phyloP scores from a whole-genome alignment of 2,797 vertebrate genomes.

The Harpagifer antarcticus region DNA sequence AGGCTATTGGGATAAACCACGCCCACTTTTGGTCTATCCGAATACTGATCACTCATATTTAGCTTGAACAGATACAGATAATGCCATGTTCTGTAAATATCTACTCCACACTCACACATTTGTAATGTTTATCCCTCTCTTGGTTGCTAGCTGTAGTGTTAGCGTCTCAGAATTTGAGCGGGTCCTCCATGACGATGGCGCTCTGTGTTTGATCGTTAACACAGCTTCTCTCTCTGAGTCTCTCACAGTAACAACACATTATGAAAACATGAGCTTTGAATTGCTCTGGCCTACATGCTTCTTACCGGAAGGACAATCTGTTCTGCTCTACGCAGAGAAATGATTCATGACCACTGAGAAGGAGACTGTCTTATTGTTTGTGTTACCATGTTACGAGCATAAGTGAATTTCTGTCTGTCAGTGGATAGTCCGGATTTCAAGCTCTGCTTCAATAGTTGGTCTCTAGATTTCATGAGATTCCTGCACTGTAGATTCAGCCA shows the following conservation, averaged over 20 bases:
- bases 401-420: too few species aligned
- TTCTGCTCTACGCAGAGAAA: constrained; percentile 45
- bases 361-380: neutral
- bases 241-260: constrained; percentile 9
- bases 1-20: too few species aligned
- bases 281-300: constrained; percentile 43
- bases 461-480: too few species aligned
- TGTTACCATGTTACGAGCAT: too few species aligned
- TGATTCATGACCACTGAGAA: constrained; percentile 59
- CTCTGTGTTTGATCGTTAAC: constrained; percentile 29
- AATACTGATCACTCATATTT: too few species aligned
- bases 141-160: neutral
- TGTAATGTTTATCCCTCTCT: neutral
- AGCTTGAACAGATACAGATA: too few species aligned
- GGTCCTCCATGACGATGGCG: constrained; percentile 12
- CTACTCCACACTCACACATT: neutral
- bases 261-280: constrained; percentile 62
- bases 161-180: neutral
- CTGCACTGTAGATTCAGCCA: too few species aligned
- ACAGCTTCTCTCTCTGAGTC: constrained; percentile 1
- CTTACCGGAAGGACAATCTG: constrained; percentile 56
- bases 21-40: too few species aligned
- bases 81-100: too few species aligned
- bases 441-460: too few species aligned
- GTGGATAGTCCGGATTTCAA: too few species aligned